A percentile compares a stretch with the other conserved stretches of the same genome.
Evolutionary conservation across 2,797 vertebrate genomes (phyloP).

Genomic region (Champsocephalus esox): DNA sequence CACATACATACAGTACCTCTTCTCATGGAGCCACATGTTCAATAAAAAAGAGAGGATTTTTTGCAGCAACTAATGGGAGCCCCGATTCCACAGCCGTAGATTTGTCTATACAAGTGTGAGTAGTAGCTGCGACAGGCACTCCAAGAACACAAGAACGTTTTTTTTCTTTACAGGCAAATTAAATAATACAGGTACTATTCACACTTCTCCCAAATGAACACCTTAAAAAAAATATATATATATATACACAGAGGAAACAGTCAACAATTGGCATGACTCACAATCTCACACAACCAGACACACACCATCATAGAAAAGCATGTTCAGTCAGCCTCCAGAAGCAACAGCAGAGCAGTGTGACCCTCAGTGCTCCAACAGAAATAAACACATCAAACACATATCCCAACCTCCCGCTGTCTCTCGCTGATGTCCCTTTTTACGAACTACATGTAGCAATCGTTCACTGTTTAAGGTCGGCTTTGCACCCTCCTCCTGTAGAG

Average conservation of each 20-base stretch:
- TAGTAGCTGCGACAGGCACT: conserved; percentile 77
- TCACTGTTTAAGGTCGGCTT: conserved; percentile 26
- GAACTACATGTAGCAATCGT: conserved; percentile 19
- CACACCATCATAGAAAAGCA: conserved; percentile 32
- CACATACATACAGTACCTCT: conserved; percentile 50
- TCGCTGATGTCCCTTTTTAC: conserved; percentile 2
- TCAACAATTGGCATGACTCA: conserved; percentile 66
- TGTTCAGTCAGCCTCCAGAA: conserved; percentile 52
- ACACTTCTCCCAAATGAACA: conserved; percentile 52
- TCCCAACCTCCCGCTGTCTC: conserved; percentile 43
- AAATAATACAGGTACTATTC: conserved; percentile 61
- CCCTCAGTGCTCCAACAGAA: conserved; percentile 56
- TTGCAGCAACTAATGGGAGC: conserved; percentile 77
- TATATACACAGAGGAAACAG: conserved; percentile 63
- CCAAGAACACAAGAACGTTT: conserved; percentile 56
- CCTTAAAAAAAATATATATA: conserved; percentile 80
- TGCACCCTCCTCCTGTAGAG: conserved; percentile 19
- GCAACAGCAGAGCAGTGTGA: conserved; percentile 60
- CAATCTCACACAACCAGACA: conserved; percentile 52
- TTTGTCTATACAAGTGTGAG: conserved; percentile 66
- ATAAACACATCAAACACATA: conserved; percentile 21
- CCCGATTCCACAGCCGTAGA: conserved; percentile 60
- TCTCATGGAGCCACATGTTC: conserved; percentile 53
- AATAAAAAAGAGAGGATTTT: conserved; percentile 51
- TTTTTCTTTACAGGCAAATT: conserved; percentile 62